Evolutionary conservation across 2,888 invertebrate genomes (phyloP), one percentile per base, ranked within the genome.

Genomic region (Tetropium fuscum): DNA sequence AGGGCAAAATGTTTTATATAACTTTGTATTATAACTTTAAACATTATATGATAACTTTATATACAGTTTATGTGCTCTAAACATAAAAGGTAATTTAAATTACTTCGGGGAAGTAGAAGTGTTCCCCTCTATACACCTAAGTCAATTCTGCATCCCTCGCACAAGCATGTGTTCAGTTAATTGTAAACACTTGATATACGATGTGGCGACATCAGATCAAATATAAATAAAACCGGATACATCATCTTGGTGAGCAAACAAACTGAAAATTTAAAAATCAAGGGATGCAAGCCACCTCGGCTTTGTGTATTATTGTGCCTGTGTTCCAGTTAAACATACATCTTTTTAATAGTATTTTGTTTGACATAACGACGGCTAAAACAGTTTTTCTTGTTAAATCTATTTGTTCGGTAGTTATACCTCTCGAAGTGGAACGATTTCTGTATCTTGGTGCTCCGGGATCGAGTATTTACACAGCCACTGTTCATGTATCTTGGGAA

Each of bases 361-460:
- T 51, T 40, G 51, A 51, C 27, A 18, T 22, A 1, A 25, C 40
- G n/a, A 18, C 22, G 18, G 27, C 38, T 25, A 40, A 13, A 44
- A 32, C 34, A 44, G 45, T 34, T 44, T 45, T 54, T 38, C 40
- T 32, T 38, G 38, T 45, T 43, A 54, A 36, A 38, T 20, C 13
- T 45, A 16, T 45, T 54, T 45, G 54, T 13, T 27, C 38, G 25
- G 44, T 45, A 40, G 44, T 45, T 54, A 38, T 38, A 38, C 44
- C 48, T 38, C 18, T n/a, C 10, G 40, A 8, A 27, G 40, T 27
- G 38, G 45, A 54, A 54, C 13, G 45, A 45, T 38, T 38, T 30
- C 54, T 43, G 38, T 43, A 45, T 19, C 18, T 10, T 20, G 8
- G 11, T 15, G 40, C 25, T 18, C 27, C 2, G 44, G 44, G 44